Evolutionary conservation across 64 coral and sea anemone genomes (phyloP).

Genomic region (Astreopora myriophthalma): DNA sequence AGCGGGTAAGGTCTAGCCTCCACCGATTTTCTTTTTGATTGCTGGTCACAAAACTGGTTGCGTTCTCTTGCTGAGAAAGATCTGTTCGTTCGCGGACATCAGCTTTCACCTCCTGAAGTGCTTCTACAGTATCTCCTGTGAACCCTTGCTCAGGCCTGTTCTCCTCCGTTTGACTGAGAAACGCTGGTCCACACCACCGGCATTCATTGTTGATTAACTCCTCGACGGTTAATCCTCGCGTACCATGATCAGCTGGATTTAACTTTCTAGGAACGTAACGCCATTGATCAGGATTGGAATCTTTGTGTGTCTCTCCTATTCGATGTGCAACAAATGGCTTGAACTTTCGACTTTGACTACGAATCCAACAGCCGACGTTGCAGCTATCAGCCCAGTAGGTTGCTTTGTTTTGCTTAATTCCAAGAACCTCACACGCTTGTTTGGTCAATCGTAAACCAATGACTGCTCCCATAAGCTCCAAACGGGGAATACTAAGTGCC

Average conservation of each 20-base stretch:
- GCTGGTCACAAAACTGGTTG: not conserved
- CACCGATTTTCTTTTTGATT: not conserved
- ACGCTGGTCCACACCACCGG: not conserved
- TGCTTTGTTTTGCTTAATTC: not conserved
- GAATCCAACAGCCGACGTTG: not conserved
- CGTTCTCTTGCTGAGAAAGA: not conserved
- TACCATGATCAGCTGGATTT: no score
- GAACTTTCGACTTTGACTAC: not conserved
- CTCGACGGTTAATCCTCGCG: no score
- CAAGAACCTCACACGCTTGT: not conserved
- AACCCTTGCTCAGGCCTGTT: not conserved
- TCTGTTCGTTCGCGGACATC: conserved; percentile 6
- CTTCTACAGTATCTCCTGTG: not conserved
- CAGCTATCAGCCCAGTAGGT: conserved; percentile 34
- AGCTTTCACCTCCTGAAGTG: not conserved
- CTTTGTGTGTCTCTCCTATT: not conserved
- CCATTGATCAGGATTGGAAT: not conserved
- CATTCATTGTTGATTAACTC: not conserved
- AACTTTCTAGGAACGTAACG: conserved; percentile 32
- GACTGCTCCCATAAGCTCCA: conserved; percentile 43
- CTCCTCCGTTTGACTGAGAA: not conserved
- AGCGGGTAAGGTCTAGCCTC: not conserved
- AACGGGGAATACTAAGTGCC: conserved; percentile 31
- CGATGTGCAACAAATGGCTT: not conserved
- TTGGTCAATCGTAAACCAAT: conserved; percentile 1